A percentile compares a stretch with the other conserved stretches of the same genome.
Evolutionary conservation across 2,113 vertebrate genomes (phyloP).

Genomic region (Podarcis muralis): DNA sequence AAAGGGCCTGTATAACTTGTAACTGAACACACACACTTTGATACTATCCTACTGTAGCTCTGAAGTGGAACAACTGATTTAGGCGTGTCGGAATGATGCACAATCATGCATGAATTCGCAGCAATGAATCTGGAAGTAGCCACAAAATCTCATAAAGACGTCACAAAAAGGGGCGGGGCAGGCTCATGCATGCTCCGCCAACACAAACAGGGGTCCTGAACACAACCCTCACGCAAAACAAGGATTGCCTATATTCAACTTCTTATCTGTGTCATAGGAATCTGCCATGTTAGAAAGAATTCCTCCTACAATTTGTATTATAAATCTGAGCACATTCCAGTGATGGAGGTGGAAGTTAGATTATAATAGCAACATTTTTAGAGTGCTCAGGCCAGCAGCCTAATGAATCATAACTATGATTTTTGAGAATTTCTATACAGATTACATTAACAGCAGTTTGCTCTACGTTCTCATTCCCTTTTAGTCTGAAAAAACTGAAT

Average conservation of each 20-base stretch:
- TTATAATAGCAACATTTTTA: no score
- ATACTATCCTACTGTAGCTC: neutral
- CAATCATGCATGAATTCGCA: no score
- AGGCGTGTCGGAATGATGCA: no score
- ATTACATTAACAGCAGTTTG: neutral
- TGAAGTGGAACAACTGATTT: neutral
- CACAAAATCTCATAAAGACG: no score
- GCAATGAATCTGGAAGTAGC: no score
- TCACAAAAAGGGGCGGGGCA: no score
- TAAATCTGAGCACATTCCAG: neutral
- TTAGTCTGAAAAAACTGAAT: neutral
- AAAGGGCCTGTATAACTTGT: neutral
- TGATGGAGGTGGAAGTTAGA: neutral
- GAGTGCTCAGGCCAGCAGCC: neutral
- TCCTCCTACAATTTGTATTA: no score
- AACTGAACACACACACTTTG: neutral
- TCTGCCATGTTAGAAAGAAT: no score
- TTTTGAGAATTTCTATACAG: neutral
- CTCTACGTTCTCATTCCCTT: neutral
- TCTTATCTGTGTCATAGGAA: neutral
- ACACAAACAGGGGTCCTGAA: no score
- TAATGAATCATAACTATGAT: neutral
- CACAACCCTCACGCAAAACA: no score
- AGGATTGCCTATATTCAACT: no score
- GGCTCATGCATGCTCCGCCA: no score